A percentile compares a stretch with the other conserved stretches of the same genome.
phyloP scores from a whole-genome alignment of 1,140 invertebrate species.

The Ruditapes philippinarum region DNA sequence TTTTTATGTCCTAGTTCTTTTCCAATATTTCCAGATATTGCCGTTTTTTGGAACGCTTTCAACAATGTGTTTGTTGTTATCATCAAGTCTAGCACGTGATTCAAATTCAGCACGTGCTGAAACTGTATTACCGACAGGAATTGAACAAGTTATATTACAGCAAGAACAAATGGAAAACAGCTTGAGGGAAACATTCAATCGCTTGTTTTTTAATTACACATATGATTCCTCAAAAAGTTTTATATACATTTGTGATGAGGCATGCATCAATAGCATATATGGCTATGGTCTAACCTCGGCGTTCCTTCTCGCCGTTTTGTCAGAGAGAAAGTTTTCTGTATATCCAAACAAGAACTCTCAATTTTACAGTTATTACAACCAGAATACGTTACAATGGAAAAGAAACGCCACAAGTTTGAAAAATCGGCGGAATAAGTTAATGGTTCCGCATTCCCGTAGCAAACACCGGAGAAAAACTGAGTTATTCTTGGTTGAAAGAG shows the following conservation, averaged over 20 bases:
- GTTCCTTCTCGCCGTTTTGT: not conserved
- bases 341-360: not conserved
- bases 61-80: too few relatives aligned
- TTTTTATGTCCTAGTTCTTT: too few relatives aligned
- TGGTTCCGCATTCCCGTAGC: not conserved
- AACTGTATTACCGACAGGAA: not conserved
- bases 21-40: too few relatives aligned
- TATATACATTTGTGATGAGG: not conserved
- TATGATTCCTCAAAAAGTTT: not conserved
- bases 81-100: too few relatives aligned
- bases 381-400: not conserved
- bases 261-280: not conserved
- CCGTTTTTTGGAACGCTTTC: too few relatives aligned
- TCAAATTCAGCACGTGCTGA: too few relatives aligned
- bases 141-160: not conserved
- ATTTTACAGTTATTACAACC: not conserved
- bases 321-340: conserved; percentile 8
- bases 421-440: too few relatives aligned
- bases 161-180: not conserved
- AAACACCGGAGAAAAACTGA: not conserved
- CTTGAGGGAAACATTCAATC: not conserved
- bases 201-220: not conserved
- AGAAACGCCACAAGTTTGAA: not conserved
- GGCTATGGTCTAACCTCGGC: not conserved
- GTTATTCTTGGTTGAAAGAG: not conserved